Evolutionary conservation across 2,113 vertebrate species (phyloP).

Genomic region (Dolichallabes microphthalmus): DNA sequence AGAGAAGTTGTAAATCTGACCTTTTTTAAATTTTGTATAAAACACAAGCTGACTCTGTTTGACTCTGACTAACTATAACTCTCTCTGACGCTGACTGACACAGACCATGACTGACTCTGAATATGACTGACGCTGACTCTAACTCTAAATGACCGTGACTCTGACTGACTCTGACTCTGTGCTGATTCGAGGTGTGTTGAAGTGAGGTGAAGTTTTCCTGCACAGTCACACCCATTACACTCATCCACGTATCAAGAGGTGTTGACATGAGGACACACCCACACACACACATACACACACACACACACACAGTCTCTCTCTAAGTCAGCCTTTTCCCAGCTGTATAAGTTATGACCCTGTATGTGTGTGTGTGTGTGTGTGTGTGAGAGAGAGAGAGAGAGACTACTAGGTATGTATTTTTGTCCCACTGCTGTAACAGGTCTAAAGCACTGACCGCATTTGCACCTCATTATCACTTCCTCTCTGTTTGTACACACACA

Average conservation of each 20-base stretch:
- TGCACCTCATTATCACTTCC: not conserved
- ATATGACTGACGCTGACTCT: no score
- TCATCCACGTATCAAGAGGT: not conserved
- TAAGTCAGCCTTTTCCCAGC: not conserved
- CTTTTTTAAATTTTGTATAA: no score
- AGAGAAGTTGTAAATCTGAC: no score
- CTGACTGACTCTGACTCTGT: not conserved
- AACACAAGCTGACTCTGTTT: no score
- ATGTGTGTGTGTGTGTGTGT: not conserved
- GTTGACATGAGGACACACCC: not conserved
- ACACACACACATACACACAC: not conserved
- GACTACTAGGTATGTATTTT: not conserved
- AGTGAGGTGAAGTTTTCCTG: constrained; percentile 3
- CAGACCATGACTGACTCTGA: no score
- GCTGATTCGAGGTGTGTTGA: not conserved
- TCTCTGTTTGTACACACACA: not conserved
- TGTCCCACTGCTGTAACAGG: not conserved
- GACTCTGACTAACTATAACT: no score
- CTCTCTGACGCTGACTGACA: no score
- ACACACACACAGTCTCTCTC: not conserved
- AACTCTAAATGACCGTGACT: no score
- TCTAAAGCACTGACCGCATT: not conserved
- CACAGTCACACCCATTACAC: not conserved
- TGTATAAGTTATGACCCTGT: not conserved
- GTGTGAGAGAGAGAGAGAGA: not conserved